phyloP scores from a whole-genome alignment of 2,797 vertebrate species.

The Avahi laniger region DNA sequence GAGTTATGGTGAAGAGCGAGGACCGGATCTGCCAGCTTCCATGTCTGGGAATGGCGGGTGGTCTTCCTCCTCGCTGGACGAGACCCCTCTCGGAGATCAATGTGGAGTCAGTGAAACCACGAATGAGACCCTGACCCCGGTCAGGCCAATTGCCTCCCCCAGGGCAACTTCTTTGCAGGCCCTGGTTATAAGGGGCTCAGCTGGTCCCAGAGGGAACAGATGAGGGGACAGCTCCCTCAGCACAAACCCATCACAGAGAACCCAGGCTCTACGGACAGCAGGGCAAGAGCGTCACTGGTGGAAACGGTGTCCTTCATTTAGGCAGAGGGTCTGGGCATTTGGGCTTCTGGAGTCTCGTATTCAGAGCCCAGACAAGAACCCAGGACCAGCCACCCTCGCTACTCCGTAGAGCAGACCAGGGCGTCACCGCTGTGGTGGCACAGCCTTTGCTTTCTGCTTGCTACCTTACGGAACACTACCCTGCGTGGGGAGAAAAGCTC shows the following conservation, averaged over 20 bases:
- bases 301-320: background rate
- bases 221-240: background rate
- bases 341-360: background rate
- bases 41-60: background rate
- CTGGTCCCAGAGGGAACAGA: background rate
- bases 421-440: rapidly evolving
- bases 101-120: background rate
- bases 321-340: background rate
- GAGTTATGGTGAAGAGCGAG: background rate
- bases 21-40: background rate
- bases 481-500: background rate
- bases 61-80: rapidly evolving
- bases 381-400: background rate
- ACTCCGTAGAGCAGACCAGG: background rate
- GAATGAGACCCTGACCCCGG: background rate
- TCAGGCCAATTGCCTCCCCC: background rate
- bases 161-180: background rate
- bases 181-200: background rate
- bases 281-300: background rate
- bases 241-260: background rate
- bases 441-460: background rate
- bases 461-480: rapidly evolving
- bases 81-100: background rate
- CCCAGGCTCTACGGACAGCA: background rate
- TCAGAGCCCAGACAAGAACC: background rate